These are phyloP conservation scores for Drosophila aff. DNA, from an alignment of 1,140 invertebrate genomes.

Conservation along the genomic window DNA sequence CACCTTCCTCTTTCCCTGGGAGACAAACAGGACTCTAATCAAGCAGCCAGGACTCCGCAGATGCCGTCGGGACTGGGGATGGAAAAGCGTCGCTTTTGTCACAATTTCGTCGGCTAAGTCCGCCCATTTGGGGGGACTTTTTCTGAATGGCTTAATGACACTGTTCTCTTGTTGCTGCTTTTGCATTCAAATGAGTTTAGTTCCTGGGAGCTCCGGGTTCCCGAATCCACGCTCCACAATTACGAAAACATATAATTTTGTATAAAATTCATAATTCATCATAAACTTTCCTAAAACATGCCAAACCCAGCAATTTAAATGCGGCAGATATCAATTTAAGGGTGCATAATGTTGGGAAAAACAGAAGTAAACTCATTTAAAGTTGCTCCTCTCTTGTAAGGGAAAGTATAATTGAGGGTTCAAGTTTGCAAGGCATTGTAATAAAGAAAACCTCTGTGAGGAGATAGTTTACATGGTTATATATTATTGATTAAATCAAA, in stretches of 20 bases:
- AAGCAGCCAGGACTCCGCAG: slow-evolving; percentile 6
- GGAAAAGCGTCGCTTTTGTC: slow-evolving; percentile 9
- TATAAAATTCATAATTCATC: slow-evolving; percentile 15
- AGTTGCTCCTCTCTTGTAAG: neutral
- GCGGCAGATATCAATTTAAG: neutral
- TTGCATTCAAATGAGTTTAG: slow-evolving; percentile 18
- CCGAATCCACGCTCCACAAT: neutral
- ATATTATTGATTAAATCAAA: neutral
- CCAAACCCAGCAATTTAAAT: neutral
- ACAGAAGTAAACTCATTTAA: neutral
- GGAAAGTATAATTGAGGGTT: neutral
- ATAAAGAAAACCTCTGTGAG: neutral
- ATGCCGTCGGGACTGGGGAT: slow-evolving; percentile 6
- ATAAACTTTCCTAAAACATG: neutral
- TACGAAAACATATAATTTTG: slow-evolving; percentile 11
- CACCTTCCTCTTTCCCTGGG: neutral
- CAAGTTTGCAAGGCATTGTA: neutral
- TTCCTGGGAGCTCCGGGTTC: neutral
- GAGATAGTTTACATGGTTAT: neutral
- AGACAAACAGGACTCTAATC: slow-evolving; percentile 11
- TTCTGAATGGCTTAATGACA: slow-evolving; percentile 14
- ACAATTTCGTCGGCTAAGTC: slow-evolving; percentile 16
- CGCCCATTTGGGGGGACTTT: slow-evolving; percentile 8
- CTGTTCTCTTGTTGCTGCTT: slow-evolving; percentile 7
- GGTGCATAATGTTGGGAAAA: neutral